Conservation (phyloP, 2,888 invertebrate genomes). For the Acleris emargana region DNA sequence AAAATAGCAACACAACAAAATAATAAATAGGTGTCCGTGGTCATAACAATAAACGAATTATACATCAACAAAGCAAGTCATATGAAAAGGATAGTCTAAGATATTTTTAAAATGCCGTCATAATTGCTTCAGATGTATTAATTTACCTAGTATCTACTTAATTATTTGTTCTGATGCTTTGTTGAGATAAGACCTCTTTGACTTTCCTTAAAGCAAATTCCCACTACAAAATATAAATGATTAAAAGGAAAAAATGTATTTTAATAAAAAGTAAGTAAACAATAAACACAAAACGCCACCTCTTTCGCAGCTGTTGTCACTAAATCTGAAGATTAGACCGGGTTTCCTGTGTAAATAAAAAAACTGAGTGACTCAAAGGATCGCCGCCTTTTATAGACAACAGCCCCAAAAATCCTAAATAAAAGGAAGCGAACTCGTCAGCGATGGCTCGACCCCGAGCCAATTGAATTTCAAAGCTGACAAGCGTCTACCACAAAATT, state of each 20-base stretch:
- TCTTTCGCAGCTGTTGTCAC: conserved; percentile 8
- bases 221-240: not conserved
- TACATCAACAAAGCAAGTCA: no score
- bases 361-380: conserved; percentile 51
- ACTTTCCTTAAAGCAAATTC: no score
- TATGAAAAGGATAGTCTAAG: no score
- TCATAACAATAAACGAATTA: no score
- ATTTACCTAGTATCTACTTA: no score
- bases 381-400: conserved; percentile 52
- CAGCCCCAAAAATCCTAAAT: conserved; percentile 61
- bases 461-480: conserved; percentile 84
- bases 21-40: no score
- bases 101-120: no score
- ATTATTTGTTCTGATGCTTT: no score
- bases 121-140: no score
- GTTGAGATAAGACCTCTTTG: no score
- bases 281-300: not conserved
- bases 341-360: conserved; percentile 40
- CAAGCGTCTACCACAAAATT: conserved; percentile 80
- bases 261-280: not conserved
- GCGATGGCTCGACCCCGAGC: conserved; percentile 78
- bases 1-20: no score
- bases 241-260: not conserved
- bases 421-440: conserved; percentile 73
- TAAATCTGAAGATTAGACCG: conserved; percentile 25